Conservation (phyloP, 2,113 vertebrate species). For the Saguinus imperator region DNA sequence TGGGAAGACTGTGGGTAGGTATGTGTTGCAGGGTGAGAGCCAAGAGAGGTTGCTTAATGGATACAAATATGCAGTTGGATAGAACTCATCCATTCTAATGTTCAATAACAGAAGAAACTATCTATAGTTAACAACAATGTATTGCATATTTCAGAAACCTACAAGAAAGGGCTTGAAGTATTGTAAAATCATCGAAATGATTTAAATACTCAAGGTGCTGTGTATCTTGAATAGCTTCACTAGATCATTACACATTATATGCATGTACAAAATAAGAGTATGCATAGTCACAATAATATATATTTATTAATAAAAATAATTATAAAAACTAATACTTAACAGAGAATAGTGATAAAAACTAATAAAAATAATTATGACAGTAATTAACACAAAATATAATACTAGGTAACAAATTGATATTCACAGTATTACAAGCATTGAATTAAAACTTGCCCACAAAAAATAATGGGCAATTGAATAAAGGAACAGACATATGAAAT, state of each 20-base stretch:
- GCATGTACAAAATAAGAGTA: background rate
- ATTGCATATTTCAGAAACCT: background rate
- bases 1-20: background rate
- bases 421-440: background rate
- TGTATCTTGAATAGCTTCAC: background rate
- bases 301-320: no score
- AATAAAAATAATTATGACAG: background rate
- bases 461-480: no score
- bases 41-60: background rate
- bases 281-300: no score
- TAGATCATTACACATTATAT: background rate
- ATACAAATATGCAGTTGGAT: background rate
- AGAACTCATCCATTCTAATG: background rate
- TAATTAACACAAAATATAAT: background rate
- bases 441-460: background rate
- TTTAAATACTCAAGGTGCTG: background rate
- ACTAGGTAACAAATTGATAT: background rate
- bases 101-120: background rate
- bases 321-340: no score
- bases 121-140: background rate
- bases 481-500: no score
- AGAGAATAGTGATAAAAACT: background rate
- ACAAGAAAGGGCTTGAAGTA: background rate
- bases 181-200: background rate
- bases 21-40: no score